Base-by-base conservation (phyloP, 2,113 vertebrate genomes). In the Toxostoma redivivum region DNA sequence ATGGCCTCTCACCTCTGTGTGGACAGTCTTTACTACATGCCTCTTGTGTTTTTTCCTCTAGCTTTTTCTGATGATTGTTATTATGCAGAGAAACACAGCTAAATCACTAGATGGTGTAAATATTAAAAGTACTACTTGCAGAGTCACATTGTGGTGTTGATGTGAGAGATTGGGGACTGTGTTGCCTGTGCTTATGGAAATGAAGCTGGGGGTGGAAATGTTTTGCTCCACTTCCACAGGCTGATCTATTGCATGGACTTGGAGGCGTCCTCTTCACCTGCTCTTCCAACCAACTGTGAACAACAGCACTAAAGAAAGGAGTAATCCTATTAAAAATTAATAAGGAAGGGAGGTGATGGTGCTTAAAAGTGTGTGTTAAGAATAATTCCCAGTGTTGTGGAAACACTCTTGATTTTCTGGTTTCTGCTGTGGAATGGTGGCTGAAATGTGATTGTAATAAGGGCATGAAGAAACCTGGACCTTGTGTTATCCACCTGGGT, bases 121-220 rank as follows among this genome's bases (percentile, higher is more conserved):
- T 71, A 92, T 24, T 82, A 30, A 60, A 80, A 83, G 25, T 54
- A 14, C 44, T 62, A 38, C 66, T 89, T 86, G 67, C 40, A 66
- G 85, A 67, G 69, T 61, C 76, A 58, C 25, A 2, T 0, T 47
- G 51, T 76, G 61, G n/a, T 88, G 76, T 92, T 70, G 51, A 30
- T 50, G 11, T 22, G 79, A 74, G 79, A 88, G 57, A 30, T 25
- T 51, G 24, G 56, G 73, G 60, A 67, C 71, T 81, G 60, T 81
- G 70, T 12, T 81, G 82, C 62, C 84, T 40, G 15, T 74, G 80
- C 69, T 71, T 38, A 42, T 88, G 85, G 92, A 91, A 81, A 94
- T 92, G 90, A 95, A 97, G 88, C 72, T 91, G 85, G 50, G 71
- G 60, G 60, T 80, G 77, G 65, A 81, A 57, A 22, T 51, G 25